Evolutionary conservation across 2,797 vertebrate species (phyloP).

Genomic region (Bucorvus abyssinicus): DNA sequence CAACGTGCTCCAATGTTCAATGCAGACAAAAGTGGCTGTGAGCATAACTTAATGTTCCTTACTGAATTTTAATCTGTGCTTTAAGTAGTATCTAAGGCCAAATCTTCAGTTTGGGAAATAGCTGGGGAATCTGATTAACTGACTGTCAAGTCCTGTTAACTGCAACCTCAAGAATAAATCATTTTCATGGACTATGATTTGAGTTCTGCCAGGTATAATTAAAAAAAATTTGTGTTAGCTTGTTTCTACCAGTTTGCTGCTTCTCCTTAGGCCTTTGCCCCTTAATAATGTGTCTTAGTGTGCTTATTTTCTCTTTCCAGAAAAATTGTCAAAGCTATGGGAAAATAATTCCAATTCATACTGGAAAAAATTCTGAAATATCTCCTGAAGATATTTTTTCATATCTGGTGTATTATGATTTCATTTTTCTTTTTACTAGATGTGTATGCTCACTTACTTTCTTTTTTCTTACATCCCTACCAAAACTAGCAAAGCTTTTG

Average conservation of each 20-base stretch:
- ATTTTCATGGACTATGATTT: background rate
- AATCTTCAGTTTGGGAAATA: background rate
- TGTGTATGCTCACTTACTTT: background rate
- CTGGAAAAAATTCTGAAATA: background rate
- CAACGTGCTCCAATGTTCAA: background rate
- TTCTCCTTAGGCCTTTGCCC: background rate
- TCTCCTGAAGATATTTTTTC: background rate
- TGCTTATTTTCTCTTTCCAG: background rate
- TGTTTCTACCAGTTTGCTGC: background rate
- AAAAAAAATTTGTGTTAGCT: background rate
- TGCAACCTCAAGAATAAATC: background rate
- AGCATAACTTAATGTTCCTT: background rate
- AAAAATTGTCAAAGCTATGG: background rate
- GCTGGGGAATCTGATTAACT: background rate
- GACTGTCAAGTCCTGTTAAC: background rate
- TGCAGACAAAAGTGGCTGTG: background rate
- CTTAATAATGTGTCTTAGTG: background rate
- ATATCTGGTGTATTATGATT: background rate
- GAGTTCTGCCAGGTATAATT: background rate
- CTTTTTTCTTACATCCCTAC: background rate
- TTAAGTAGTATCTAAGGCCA: background rate
- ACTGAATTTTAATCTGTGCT: background rate
- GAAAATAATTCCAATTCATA: background rate
- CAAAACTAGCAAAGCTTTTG: background rate
- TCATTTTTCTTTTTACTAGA: background rate